Evolutionary conservation across 2,888 invertebrate genomes (phyloP), one percentile per base, ranked within the genome.

Genomic region (Zele albiditarsus): DNA sequence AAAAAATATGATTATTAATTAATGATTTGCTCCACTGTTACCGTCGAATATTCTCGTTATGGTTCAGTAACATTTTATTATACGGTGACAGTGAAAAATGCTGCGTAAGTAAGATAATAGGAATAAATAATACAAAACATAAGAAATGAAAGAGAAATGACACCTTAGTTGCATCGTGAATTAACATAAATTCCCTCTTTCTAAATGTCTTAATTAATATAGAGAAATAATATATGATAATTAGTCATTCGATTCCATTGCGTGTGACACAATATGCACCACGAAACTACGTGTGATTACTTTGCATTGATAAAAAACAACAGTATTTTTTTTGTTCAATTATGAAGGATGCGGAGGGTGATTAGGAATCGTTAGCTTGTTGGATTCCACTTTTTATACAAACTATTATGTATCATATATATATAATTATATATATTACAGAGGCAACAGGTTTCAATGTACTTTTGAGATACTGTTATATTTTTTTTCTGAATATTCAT

Each of bases 391-490:
- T 63, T 33, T 28, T 63, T 46, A 16, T 33, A 28, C 20, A 63
- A 33, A 27, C 12, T 12, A 63, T 6, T 31, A n/a, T 33, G 20
- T n/a, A n/a, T 20, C 28, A 63, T 20, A 63, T 63, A 31, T 6
- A 62, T 62, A 62, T n/a, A n/a, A n/a, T n/a, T n/a, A n/a, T 28
- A n/a, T 62, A 33, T 20, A 63, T 28, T 33, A 63, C 10, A 63
- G 20, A 63, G 20, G 63, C 63, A 33, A 33, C 2, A n/a, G 16
- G n/a, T 14, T 3, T 46, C 16, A 1, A 46, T 46, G 46, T 8
- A 38, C 38, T 2, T 38, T 2, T 38, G 38, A 2, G 10, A 38
- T n/a, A n/a, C n/a, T n/a, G n/a, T n/a, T n/a, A 38, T 2, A 0
- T 38, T 38, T 38, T 38, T 38, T 38, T 38, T 12, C 2, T 6